Base-by-base conservation (phyloP, 2,113 vertebrate species). In the Bufo gargarizans region DNA sequence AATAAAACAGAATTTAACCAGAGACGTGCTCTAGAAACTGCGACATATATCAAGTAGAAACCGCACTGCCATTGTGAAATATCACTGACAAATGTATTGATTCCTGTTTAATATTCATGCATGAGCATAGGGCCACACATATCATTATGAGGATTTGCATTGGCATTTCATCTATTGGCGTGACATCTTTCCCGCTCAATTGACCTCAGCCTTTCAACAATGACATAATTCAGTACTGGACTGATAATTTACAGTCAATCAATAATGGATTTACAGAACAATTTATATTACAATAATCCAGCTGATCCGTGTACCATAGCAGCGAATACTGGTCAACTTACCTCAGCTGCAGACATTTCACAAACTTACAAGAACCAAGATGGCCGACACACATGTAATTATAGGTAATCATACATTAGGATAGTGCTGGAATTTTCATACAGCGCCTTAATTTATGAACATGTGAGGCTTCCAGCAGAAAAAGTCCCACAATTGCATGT, bases 401-500 rank as follows among this genome's bases (percentile, higher is more conserved):
- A 50, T 50, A 65, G 14, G 61, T 50, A 69, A 83, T 53, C 19
- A 69, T 53, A 33, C 22, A 83, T 83, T 83, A n/a, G 22, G 47
- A 22, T 69, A 47, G 45, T 33, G 45, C 81, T 61, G 76, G 59
- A 53, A 86, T 53, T 50, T 33, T 65, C 45, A 43, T 50, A 65
- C 76, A 86, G 84, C n/a, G 17, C 49, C 17, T 76, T 55, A 53
- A 61, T 22, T 77, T 61, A 76, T 63, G 58, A 45, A 10, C 19
- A 20, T 7, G 50, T 49, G 9, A 56, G 16, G 63, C 77, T 87
- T 87, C 72, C 59, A 65, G 59, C 47, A 87, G 19, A 74, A 74
- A 79, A 80, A 80, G 33, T 80, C 85, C 76, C 58, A 6, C 22
- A 80, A 67, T 17, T 43, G 58, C 19, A 53, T 83, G 63, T 83